A percentile compares a stretch with the other conserved stretches of the same genome.
Conservation (phyloP, 1,140 invertebrate genomes). For the Drosophila nebulosa region DNA sequence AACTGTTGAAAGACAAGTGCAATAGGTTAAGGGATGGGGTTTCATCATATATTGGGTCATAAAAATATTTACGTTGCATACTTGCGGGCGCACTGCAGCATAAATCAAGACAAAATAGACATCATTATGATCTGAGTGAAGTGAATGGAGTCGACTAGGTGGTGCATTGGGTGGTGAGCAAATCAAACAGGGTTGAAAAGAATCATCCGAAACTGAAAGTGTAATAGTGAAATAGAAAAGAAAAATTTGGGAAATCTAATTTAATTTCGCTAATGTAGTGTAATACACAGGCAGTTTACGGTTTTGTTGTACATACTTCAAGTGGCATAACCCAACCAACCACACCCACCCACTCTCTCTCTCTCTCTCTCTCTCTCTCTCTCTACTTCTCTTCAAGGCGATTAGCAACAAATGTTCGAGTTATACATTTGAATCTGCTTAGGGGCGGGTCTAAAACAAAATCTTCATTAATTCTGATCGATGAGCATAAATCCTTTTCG, state of each 20-base stretch:
- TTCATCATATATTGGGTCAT: conserved; percentile 54
- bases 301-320: conserved; percentile 40
- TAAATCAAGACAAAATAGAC: conserved; percentile 53
- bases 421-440: conserved; percentile 45
- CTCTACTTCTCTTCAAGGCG: not conserved
- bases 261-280: conserved; percentile 80
- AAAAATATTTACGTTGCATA: conserved; percentile 75
- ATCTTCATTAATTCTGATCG: conserved; percentile 81
- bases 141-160: not conserved
- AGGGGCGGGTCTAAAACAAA: conserved; percentile 53
- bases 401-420: conserved; percentile 70
- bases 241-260: conserved; percentile 51
- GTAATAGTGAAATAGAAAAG: conserved; percentile 1
- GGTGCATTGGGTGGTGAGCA: conserved; percentile 52
- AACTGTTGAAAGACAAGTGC: conserved; percentile 54
- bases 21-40: conserved; percentile 16
- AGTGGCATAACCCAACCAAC: conserved; percentile 1
- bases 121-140: conserved; percentile 42
- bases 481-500: conserved; percentile 74
- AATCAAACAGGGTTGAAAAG: conserved; percentile 32
- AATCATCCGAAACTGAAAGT: not conserved
- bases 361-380: not conserved
- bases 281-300: conserved; percentile 55
- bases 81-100: conserved; percentile 63
- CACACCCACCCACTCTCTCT: not conserved